Base-by-base conservation (phyloP, 2,888 invertebrate genomes). In the Polydrusus pterygomalis region DNA sequence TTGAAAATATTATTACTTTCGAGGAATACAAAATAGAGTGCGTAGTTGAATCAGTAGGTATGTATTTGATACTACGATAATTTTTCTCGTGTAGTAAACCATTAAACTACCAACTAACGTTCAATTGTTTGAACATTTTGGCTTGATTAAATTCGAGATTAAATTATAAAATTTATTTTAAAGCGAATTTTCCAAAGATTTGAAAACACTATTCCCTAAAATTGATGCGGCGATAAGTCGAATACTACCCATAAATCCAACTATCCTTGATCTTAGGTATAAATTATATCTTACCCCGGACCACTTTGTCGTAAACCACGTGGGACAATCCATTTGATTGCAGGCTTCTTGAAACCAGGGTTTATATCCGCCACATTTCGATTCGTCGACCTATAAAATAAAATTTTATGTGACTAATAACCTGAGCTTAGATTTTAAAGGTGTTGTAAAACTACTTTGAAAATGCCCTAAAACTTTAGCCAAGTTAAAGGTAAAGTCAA, bases 231-330 rank as follows among this genome's bases (percentile, higher is more conserved):
- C 30, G 49, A 64, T 64, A 64, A 64, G 45, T 43, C 25, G 45
- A 47, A 25, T 45, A 47, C 49, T 64, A 34, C 45, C 17, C 25
- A n/a, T 49, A 47, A 64, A 30, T 13, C 17, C 34, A 47, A 34
- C 64, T 30, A 64, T 47, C 49, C 34, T n/a, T 13, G 49, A 64
- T 64, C 64, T 64, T n/a, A 49, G 9, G 20, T 60, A 67, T 47
- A 67, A 67, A 73, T 73, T 67, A 49, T 45, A 67, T 91, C 95
- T 93, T 90, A 97, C 97, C 89, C 94, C 93, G 69, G 96, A 96
- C 97, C 97, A 97, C 74, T 93, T 91, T 30, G 95, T 93, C 56
- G 94, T 92, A 79, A 94, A 91, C 98, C 98, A 98, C 80, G 91
- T 91, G 0, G 97, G 96, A 86, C 98, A 98, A 77, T 95, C 94